Percentiles rank a stretch among this genome's conserved stretches.
Conservation (phyloP, 1,140 invertebrate genomes). For the Helicoverpa zea region DNA sequence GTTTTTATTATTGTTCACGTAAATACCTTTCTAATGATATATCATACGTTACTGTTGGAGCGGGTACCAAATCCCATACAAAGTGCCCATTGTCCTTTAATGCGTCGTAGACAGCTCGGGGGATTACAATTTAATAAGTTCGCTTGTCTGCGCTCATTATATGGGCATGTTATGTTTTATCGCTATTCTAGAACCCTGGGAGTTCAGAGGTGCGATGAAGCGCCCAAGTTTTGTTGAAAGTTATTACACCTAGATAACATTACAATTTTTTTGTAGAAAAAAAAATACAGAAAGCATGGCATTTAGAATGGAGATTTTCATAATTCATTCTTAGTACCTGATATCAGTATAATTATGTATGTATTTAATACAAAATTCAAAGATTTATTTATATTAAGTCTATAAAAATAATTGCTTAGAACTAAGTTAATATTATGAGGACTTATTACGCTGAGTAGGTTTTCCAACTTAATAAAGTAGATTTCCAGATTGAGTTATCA, state of each 20-base stretch:
- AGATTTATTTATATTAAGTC: no score
- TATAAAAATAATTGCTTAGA: background rate
- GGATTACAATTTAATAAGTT: constrained; percentile 36
- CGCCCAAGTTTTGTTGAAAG: background rate
- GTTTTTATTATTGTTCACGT: no score
- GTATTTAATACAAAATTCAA: no score
- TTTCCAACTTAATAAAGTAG: background rate
- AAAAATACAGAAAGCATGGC: no score
- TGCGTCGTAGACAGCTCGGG: constrained; percentile 23
- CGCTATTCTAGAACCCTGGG: no score
- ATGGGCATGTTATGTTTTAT: background rate
- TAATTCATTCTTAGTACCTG: no score
- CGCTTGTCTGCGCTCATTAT: constrained; percentile 7
- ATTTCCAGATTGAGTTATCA: background rate
- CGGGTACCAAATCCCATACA: no score
- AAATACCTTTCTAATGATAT: no score
- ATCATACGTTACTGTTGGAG: no score
- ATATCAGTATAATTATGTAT: no score
- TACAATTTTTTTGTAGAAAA: background rate
- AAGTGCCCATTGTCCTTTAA: no score
- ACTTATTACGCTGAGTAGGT: background rate
- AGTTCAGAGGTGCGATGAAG: background rate
- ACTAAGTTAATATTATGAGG: background rate
- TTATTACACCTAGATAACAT: background rate
- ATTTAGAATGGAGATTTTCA: no score